Base-by-base conservation (phyloP, 2,888 invertebrate species). In the Cheilosia scutellata region DNA sequence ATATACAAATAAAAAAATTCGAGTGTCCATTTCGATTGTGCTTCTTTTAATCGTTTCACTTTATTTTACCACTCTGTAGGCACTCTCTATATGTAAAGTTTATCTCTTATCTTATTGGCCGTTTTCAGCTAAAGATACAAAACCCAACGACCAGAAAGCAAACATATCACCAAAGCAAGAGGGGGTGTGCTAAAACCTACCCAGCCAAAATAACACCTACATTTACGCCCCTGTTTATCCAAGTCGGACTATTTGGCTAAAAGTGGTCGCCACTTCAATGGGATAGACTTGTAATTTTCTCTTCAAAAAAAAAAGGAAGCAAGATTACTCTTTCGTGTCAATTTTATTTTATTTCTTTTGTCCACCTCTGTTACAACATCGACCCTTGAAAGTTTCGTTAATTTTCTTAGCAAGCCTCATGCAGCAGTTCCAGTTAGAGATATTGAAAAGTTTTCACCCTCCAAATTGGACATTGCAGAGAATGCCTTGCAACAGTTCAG, bases 281-380 rank as follows among this genome's bases (percentile, higher is more conserved):
- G 33, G 58, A 62, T n/a, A 51, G 31, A 42, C 37, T 37, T 37
- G 37, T 37, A 11, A 37, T 37, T 37, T 47, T 16, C 55, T 63
- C 40, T 51, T n/a, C 62, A 7, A 9, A 53, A 53, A 29, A 0
- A 25, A 29, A 53, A 29, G n/a, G n/a, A n/a, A n/a, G n/a, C 0
- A 27, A 72, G 66, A 44, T 47, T 44, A 72, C 66, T 74, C 68
- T 66, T 68, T 72, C 74, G 55, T 74, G 78, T 74, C 55, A 83
- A 40, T 68, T 62, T 49, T 55, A 62, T 57, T 60, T 66, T 62
- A 68, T 80, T 62, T 40, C 78, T 57, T 68, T 62, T 68, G 60
- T 83, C 66, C 65, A 78, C 44, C 42, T 72, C 78, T 53, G 66
- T 66, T 55, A 78, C 49, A 27, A 37, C 51, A 27, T 65, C 47